Percentiles rank a stretch among this genome's conserved stretches.
These are phyloP conservation scores for Cheilosia vulpina DNA, from an alignment of 2,888 invertebrate species.

Conservation along the genomic window DNA sequence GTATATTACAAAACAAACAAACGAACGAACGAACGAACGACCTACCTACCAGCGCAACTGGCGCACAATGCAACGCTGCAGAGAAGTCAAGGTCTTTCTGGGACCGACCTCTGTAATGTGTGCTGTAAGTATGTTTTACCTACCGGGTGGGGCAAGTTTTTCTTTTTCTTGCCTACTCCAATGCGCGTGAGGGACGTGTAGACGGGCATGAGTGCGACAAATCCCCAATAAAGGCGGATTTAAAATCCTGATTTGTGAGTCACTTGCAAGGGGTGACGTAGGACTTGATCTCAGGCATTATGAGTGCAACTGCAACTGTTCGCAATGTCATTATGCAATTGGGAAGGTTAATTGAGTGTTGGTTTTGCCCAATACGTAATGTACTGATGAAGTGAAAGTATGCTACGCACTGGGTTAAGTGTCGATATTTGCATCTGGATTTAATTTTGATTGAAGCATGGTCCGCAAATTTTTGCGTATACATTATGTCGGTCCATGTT, in stretches of 20 bases:
- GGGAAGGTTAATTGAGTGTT: neutral
- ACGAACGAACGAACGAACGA: constrained; percentile 13
- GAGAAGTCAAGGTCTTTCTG: constrained; percentile 68
- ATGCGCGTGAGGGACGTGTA: neutral
- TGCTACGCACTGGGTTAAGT: neutral
- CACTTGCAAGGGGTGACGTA: constrained; percentile 20
- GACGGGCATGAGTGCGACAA: neutral
- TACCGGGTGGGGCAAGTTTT: constrained; percentile 16
- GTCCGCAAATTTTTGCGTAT: too few relatives aligned
- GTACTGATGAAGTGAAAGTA: constrained; percentile 12
- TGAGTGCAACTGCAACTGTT: neutral
- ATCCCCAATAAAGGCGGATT: constrained; percentile 39
- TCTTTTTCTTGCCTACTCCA: neutral
- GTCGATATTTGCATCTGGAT: too few relatives aligned
- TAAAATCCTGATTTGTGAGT: constrained; percentile 37
- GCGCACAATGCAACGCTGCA: constrained; percentile 26
- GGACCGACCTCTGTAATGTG: constrained; percentile 66
- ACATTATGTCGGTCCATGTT: too few relatives aligned
- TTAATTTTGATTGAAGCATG: too few relatives aligned
- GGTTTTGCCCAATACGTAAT: neutral
- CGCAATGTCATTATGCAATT: constrained; percentile 15
- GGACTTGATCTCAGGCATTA: neutral
- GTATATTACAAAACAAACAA: constrained; percentile 1
- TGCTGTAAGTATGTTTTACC: constrained; percentile 10
- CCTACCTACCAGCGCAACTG: constrained; percentile 13